Conservation (phyloP, 1,140 invertebrate genomes). For the Microplitis demolitor region DNA sequence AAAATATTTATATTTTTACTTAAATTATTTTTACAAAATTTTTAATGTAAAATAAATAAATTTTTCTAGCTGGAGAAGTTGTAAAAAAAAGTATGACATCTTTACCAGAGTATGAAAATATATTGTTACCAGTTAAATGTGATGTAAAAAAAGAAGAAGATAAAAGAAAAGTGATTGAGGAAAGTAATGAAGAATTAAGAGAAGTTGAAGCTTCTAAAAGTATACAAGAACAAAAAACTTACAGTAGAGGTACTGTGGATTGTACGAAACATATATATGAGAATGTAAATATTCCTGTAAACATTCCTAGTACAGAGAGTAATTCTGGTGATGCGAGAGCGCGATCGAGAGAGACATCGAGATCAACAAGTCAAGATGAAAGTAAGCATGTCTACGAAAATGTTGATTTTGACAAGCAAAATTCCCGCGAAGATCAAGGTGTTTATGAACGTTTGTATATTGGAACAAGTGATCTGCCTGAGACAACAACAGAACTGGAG, state of each 20-base stretch:
- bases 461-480: slow-evolving; percentile 36
- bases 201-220: neutral
- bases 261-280: slow-evolving; percentile 44
- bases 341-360: slow-evolving; percentile 18
- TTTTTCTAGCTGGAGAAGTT: neutral
- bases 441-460: slow-evolving; percentile 45
- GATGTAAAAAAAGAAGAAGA: slow-evolving; percentile 28
- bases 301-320: slow-evolving; percentile 36
- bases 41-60: neutral
- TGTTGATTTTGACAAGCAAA: slow-evolving; percentile 37
- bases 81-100: slow-evolving; percentile 8
- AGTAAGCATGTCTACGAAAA: slow-evolving; percentile 47
- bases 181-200: neutral
- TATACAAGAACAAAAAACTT: slow-evolving; percentile 7
- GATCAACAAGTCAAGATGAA: slow-evolving; percentile 25
- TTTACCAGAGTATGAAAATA: slow-evolving; percentile 46
- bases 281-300: slow-evolving; percentile 44
- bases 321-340: slow-evolving; percentile 13
- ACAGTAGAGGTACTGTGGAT: slow-evolving; percentile 31
- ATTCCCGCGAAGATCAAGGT: slow-evolving; percentile 18
- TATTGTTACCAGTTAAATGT: slow-evolving; percentile 48
- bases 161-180: neutral
- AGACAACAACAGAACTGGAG: slow-evolving; percentile 45
- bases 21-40: too few species aligned
- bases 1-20: too few species aligned